Evolutionary conservation across 2,113 vertebrate genomes (phyloP).

Genomic region (Zosterops hypoxanthus): DNA sequence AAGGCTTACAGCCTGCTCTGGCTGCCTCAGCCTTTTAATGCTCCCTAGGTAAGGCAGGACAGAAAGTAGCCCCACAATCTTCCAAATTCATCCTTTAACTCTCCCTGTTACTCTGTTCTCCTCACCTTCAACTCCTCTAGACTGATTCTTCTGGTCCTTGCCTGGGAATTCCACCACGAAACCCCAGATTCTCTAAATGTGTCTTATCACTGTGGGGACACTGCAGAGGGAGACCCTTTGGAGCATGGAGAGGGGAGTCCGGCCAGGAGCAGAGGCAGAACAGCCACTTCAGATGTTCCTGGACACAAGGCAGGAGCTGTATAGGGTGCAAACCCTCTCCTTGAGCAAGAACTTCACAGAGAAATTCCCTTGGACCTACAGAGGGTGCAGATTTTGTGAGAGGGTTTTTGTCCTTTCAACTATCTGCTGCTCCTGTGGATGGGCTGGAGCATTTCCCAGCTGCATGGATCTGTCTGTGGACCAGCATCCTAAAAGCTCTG

Average conservation of each 20-base stretch:
- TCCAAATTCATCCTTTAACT: background rate
- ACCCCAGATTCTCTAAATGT: background rate
- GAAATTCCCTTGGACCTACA: background rate
- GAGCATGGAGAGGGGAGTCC: background rate
- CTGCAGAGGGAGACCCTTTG: background rate
- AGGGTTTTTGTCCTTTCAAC: background rate
- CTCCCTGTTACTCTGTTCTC: background rate
- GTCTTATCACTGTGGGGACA: background rate
- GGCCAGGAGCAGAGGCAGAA: background rate
- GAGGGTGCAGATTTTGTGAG: background rate
- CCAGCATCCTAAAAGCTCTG: constrained; percentile 86
- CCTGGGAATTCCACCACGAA: background rate
- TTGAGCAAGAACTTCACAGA: background rate
- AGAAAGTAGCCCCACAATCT: background rate
- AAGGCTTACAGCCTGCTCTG: background rate
- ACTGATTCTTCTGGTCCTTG: background rate
- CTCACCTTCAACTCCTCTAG: background rate
- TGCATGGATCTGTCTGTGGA: constrained; percentile 73
- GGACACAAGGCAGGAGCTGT: background rate
- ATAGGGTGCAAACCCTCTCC: background rate
- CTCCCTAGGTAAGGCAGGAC: background rate
- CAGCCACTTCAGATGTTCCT: background rate
- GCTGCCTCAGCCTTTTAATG: background rate
- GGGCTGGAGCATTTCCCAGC: constrained; percentile 77
- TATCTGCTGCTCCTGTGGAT: constrained; percentile 86